Base-by-base conservation (phyloP, 1,140 invertebrate genomes). In the Drosophila suzukii region DNA sequence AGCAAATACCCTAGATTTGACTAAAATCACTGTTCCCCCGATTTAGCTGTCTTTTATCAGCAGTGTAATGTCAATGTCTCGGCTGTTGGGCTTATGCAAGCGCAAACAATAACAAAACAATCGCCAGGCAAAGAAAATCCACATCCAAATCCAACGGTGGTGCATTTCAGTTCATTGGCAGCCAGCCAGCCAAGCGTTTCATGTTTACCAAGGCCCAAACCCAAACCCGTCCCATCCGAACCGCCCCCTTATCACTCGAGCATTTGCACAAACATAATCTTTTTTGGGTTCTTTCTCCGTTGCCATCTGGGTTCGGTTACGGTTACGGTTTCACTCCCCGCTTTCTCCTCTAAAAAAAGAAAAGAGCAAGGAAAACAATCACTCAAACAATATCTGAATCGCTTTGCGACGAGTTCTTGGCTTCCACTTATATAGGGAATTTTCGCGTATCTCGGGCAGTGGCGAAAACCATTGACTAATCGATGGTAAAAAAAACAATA, bases 91-190 rank as follows among this genome's bases (percentile, higher is more conserved):
- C 67, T 70, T 71, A 71, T 71, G 67, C 67, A 71, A 71, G 67
- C 60, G 50, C 65, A 71, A 71, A 49, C 43, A 68, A 68, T 67
- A 70, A 70, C 67, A 57, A 71, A 49, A 58, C 73, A 66, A 73
- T 67, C 34, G 46, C 46, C 65, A 73, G 60, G 68, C 68, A 78
- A 55, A 70, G 59, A 58, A 67, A 71, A 77, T 47, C 77, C 56
- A 46, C 75, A 72, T 53, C 59, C 43, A 8, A 46, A 81, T 53
- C 65, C 76, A 43, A 47, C 50, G 13, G 34, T 30, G 55, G 65
- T 75, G 73, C 71, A 66, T 53, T 75, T 75, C 73, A 75, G 73
- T 75, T 75, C 72, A 75, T 75, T 75, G 73, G 73, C 73, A 75
- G 70, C 17, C 54, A 75, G 73, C 60, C 61, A 75, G 61, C 72